Conservation (phyloP, 53 echinoderm and acorn worm genomes). For the Pentamera pediparva region DNA sequence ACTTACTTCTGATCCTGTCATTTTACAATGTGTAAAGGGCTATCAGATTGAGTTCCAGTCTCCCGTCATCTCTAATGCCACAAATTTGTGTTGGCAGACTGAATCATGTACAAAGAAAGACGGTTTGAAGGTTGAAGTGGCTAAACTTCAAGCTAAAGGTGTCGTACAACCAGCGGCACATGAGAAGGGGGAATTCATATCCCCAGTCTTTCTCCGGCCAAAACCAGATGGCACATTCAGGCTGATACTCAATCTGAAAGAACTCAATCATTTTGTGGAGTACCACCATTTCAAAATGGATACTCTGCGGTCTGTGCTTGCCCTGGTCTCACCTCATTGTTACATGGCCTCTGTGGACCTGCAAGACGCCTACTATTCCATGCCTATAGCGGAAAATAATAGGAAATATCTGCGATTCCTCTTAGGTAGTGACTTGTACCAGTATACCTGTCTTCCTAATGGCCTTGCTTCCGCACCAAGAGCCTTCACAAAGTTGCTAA, state of each 20-base stretch:
- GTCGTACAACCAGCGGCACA: conserved; percentile 1
- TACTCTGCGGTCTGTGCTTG: too few species aligned
- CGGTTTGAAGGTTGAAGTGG: conserved; percentile 12
- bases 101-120: conserved; percentile 27
- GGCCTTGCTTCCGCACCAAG: too few species aligned
- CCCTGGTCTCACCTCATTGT: too few species aligned
- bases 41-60: conserved; percentile 31
- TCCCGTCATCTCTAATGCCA: background rate
- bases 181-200: conserved; percentile 33
- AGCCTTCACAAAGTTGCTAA: too few species aligned
- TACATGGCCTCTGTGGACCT: too few species aligned
- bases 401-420: too few species aligned
- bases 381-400: too few species aligned
- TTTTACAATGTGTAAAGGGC: conserved; percentile 15
- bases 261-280: too few species aligned
- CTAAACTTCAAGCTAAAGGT: conserved; percentile 16
- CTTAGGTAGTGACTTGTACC: too few species aligned
- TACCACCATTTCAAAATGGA: too few species aligned
- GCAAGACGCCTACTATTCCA: too few species aligned
- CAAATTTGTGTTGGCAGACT: background rate
- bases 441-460: too few species aligned
- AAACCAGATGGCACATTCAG: conserved; percentile 38
- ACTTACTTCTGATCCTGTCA: conserved; percentile 29
- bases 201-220: conserved; percentile 28
- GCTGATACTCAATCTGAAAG: conserved; percentile 49